phyloP scores from a whole-genome alignment of 2,797 vertebrate genomes.

The Luscinia luscinia region DNA sequence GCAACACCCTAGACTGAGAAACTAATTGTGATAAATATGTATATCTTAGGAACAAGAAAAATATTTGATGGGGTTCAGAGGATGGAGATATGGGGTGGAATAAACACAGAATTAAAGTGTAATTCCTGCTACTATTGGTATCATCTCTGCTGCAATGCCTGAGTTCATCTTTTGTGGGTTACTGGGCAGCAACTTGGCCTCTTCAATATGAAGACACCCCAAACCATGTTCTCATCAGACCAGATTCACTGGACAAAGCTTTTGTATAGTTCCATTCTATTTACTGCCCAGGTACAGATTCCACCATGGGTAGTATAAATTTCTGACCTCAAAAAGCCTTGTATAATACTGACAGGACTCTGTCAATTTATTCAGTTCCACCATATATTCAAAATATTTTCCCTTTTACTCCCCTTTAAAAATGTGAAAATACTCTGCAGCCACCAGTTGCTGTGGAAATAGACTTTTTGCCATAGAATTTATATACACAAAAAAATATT shows the following conservation, averaged over 20 bases:
- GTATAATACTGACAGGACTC: neutral
- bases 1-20: neutral
- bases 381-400: neutral
- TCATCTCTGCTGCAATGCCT: neutral
- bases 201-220: neutral
- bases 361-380: neutral
- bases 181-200: neutral
- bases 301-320: neutral
- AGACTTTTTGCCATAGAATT: neutral
- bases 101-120: neutral
- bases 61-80: neutral
- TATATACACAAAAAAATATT: neutral
- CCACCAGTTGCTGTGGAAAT: neutral
- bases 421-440: neutral
- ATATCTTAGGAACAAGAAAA: neutral
- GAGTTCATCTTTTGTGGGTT: neutral
- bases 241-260: neutral
- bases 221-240: neutral
- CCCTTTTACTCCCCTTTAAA: neutral
- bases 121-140: neutral
- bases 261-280: neutral
- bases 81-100: rapidly evolving
- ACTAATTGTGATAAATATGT: neutral
- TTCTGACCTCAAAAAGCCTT: neutral
- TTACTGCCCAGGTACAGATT: neutral